These are phyloP conservation scores for Phyllotis vaccarum DNA, from an alignment of 2,797 vertebrate species.

Conservation along the genomic window DNA sequence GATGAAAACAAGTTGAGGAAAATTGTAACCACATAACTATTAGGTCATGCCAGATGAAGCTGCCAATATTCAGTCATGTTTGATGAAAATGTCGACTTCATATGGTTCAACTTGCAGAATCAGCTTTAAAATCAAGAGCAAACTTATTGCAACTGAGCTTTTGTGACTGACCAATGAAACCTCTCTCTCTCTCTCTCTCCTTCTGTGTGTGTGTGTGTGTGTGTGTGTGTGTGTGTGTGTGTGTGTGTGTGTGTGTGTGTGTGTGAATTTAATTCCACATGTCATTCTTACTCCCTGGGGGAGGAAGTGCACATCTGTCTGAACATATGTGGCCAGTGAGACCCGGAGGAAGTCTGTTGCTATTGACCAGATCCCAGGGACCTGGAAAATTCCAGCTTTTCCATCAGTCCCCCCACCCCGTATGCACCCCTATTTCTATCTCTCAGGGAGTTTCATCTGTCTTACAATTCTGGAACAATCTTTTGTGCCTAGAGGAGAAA, in stretches of 20 bases:
- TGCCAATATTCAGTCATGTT: neutral
- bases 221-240: too few relatives aligned
- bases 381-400: constrained; percentile 9
- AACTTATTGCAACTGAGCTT: neutral
- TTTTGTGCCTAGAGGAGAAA: neutral
- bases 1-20: constrained; percentile 6
- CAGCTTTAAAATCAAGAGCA: constrained; percentile 1
- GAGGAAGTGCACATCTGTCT: constrained; percentile 46
- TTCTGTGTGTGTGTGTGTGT: too few relatives aligned
- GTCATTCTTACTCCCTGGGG: neutral
- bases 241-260: too few relatives aligned
- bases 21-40: neutral
- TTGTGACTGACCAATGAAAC: neutral
- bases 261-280: constrained; percentile 22
- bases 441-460: neutral
- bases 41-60: neutral
- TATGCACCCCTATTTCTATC: neutral
- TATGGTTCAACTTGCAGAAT: neutral
- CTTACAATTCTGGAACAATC: neutral
- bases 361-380: neutral
- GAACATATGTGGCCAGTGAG: constrained; percentile 45
- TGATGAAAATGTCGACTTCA: neutral
- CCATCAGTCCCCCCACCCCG: neutral
- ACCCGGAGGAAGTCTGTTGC: neutral
- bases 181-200: too few relatives aligned